These are phyloP conservation scores for Novumbra hubbsi DNA, from an alignment of 2,797 vertebrate genomes.

Conservation along the genomic window DNA sequence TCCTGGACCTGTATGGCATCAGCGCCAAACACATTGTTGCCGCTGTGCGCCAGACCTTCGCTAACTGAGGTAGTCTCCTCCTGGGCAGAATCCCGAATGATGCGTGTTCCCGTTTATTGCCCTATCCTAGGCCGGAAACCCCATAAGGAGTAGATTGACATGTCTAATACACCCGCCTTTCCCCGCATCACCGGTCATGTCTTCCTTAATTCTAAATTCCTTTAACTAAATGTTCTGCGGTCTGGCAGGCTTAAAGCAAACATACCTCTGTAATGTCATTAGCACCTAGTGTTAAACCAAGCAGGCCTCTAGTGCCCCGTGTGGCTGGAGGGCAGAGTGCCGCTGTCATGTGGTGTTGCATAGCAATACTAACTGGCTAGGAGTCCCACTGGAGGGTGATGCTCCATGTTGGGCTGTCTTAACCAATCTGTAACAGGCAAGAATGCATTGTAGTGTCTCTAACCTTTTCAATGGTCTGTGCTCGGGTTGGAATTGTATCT, in stretches of 20 bases:
- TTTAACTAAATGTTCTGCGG: constrained; percentile 11
- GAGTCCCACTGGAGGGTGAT: background rate
- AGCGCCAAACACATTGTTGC: constrained; percentile 75
- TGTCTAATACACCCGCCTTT: background rate
- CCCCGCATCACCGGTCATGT: too few species aligned
- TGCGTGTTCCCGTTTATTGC: constrained; percentile 6
- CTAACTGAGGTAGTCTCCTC: constrained; percentile 59
- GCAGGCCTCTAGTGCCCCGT: background rate
- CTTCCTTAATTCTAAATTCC: background rate
- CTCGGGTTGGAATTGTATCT: too few species aligned
- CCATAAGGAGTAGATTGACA: background rate
- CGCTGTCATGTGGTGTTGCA: constrained; percentile 15
- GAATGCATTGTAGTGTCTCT: too few species aligned
- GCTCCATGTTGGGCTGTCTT: background rate
- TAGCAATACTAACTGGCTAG: background rate
- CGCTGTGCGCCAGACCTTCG: constrained; percentile 75
- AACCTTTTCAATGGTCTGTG: too few species aligned
- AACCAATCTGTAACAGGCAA: background rate
- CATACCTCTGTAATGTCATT: background rate
- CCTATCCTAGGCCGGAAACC: background rate
- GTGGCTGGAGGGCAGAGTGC: background rate
- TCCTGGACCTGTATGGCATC: constrained; percentile 82
- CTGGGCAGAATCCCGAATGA: background rate
- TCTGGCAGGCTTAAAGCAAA: background rate
- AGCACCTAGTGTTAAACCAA: background rate